Base-by-base conservation (phyloP, 1,140 invertebrate species). In the Telenomus remus region DNA sequence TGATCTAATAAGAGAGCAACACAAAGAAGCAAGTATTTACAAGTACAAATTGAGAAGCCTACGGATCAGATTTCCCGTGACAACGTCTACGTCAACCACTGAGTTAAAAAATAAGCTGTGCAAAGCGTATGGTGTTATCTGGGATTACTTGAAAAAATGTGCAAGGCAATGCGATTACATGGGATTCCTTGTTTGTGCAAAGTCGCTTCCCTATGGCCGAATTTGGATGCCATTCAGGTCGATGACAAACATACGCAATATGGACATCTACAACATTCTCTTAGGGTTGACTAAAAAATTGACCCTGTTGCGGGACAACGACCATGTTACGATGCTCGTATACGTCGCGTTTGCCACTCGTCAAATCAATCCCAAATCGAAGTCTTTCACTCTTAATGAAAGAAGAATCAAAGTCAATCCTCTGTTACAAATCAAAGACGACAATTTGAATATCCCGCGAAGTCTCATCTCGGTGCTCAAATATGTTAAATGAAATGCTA, bases 1-100 rank as follows among this genome's bases (percentile, higher is more conserved):
- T 5, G 5, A 5, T 5, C 34, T 10, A 5, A 35, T 35, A 5
- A 35, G 10, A 35, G 34, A 35, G 10, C 34, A 6, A 5, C 10
- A 35, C 10, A 35, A 35, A 35, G 34, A 35, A 35, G 10, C 34
- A 5, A 35, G 34, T 13, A 39, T 53, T 12, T 42, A 53, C 14
- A 53, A 53, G 13, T 53, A 53, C 13, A 53, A 39, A 53, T 42
- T 53, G 9, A 53, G 35, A 9, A 53, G 8, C 14, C 2, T 53
- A 35, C 9, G 6, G 12, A 5, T 53, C 10, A 53, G 37, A 42
- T 53, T 53, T 16, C 33, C 35, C 1, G 5, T 39, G 8, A 15
- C 34, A 7, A 1, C 4, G 4, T 14, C 7, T 13, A 53, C 14
- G 4, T 10, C 35, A 7, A 1, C 1, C 6, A 1, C 13, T 14